phyloP scores from a whole-genome alignment of 2,888 invertebrate species.

The Exephanes ischioxanthus region DNA sequence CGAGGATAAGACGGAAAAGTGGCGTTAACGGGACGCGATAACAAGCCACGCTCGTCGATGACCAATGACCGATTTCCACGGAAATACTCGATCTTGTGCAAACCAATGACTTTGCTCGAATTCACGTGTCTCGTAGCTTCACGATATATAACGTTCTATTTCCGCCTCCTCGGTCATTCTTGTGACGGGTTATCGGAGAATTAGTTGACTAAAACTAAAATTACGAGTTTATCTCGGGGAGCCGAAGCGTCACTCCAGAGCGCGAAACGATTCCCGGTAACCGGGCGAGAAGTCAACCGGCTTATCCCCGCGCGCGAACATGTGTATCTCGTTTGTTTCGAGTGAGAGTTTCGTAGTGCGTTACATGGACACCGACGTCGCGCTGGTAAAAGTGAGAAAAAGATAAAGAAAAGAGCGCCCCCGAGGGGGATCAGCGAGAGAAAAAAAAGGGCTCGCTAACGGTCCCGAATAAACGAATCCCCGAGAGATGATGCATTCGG shows the following conservation, averaged over 20 bases:
- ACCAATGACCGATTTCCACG: constrained; percentile 6
- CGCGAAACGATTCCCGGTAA: constrained; percentile 42
- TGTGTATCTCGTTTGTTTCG: constrained; percentile 61
- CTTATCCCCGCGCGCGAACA: constrained; percentile 34
- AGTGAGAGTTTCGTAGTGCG: constrained; percentile 46
- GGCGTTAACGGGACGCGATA: constrained; percentile 32
- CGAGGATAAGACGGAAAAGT: not conserved
- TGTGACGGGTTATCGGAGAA: constrained; percentile 14
- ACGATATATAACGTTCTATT: constrained; percentile 7
- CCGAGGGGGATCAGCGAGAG: constrained; percentile 12
- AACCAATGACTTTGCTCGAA: not conserved
- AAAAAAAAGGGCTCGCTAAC: constrained; percentile 44
- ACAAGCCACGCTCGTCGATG: not conserved
- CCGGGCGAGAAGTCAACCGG: not conserved
- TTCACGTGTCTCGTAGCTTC: too few species aligned
- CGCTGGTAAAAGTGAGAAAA: constrained; percentile 38
- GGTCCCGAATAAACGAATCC: constrained; percentile 42
- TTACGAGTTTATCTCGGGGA: constrained; percentile 30
- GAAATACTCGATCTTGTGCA: not conserved
- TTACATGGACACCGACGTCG: constrained; percentile 5
- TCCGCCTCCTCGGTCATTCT: constrained; percentile 21
- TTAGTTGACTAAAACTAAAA: constrained; percentile 23
- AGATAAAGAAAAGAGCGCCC: constrained; percentile 23
- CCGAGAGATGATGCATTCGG: constrained; percentile 33
- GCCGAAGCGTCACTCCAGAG: not conserved